Conservation (phyloP, 2,797 vertebrate species). For the Rhabdophis nuchalis region DNA sequence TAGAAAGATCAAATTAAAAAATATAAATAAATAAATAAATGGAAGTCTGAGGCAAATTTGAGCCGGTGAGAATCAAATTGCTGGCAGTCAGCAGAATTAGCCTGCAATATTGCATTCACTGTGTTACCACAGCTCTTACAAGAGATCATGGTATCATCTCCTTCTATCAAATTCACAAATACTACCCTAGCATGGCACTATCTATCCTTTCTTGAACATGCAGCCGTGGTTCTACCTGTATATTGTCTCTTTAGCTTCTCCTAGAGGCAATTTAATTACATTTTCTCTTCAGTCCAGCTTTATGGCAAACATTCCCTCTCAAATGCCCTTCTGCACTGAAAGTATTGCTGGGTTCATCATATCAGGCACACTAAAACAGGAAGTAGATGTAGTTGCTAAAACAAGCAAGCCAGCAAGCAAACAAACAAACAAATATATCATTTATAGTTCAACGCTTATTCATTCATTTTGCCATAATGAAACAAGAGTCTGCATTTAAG, state of each 20-base stretch:
- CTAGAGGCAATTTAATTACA: not conserved
- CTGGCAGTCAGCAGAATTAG: no score
- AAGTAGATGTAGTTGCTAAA: not conserved
- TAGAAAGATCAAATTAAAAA: no score
- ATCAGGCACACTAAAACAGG: not conserved
- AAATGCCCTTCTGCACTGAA: not conserved
- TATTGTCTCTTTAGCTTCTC: not conserved
- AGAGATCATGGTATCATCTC: not conserved
- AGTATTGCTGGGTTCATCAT: not conserved
- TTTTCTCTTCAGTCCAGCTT: not conserved
- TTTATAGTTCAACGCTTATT: not conserved
- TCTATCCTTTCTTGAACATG: not conserved
- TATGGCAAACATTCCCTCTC: not conserved
- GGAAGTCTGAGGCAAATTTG: no score
- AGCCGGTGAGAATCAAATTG: no score
- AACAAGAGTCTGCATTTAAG: slow-evolving; percentile 25
- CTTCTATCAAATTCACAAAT: not conserved
- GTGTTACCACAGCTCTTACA: no score
- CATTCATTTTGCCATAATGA: not conserved
- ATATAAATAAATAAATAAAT: no score
- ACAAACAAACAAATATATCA: not conserved
- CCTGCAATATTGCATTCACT: no score
- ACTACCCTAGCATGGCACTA: not conserved
- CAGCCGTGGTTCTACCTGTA: not conserved
- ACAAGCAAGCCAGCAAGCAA: not conserved